These are phyloP conservation scores for Gymnodraco acuticeps DNA, from an alignment of 2,797 vertebrate genomes.

Conservation along the genomic window DNA sequence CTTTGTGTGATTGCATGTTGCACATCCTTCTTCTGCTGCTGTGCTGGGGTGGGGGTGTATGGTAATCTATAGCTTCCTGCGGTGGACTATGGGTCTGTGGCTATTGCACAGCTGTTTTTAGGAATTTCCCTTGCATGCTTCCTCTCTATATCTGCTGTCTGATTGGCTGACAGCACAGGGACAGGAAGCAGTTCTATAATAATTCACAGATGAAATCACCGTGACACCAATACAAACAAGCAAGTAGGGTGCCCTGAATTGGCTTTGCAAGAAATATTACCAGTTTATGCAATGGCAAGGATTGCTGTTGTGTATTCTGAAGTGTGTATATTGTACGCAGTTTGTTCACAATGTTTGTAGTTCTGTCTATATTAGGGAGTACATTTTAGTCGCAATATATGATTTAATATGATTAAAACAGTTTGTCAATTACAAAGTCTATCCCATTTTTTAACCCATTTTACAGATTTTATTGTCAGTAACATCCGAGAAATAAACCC, in stretches of 20 bases:
- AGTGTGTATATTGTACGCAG: neutral
- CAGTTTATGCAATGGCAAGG: conserved; percentile 47
- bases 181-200: conserved; percentile 83
- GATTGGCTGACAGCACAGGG: conserved; percentile 76
- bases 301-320: conserved; percentile 33
- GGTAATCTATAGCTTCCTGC: conserved; percentile 79
- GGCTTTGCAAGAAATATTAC: conserved; percentile 54
- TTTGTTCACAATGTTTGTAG: neutral
- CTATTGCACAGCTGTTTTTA: conserved; percentile 85
- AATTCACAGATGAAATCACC: conserved; percentile 75
- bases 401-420: no score
- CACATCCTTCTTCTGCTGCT: conserved; percentile 69
- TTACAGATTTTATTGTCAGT: neutral
- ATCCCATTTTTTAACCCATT: no score
- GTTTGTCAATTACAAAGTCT: no score
- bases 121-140: conserved; percentile 87
- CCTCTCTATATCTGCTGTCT: conserved; percentile 76
- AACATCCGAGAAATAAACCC: neutral
- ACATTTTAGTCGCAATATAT: no score
- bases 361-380: no score
- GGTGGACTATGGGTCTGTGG: conserved; percentile 73
- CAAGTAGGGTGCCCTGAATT: conserved; percentile 50
- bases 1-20: conserved; percentile 40
- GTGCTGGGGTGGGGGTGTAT: conserved; percentile 59
- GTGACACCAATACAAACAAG: conserved; percentile 66